Conservation (phyloP, 2,797 vertebrate genomes). For the Simalia tracyae region DNA sequence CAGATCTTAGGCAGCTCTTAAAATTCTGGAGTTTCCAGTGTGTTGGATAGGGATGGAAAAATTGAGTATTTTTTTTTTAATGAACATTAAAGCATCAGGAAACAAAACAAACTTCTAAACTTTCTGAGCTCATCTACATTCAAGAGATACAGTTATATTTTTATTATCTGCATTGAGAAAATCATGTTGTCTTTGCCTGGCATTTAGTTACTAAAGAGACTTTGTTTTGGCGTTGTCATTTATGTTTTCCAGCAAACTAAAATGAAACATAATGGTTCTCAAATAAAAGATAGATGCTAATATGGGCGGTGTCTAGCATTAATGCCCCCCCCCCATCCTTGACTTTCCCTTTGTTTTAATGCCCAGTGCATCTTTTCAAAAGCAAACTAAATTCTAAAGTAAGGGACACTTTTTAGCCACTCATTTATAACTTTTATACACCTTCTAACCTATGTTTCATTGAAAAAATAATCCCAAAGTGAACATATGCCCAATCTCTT, state of each 20-base stretch:
- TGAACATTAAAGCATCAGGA: background rate
- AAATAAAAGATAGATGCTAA: background rate
- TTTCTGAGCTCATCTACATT: background rate
- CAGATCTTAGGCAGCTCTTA: background rate
- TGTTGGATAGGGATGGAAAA: background rate
- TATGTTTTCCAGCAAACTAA: background rate
- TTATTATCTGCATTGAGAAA: background rate
- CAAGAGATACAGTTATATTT: background rate
- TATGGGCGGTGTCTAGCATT: background rate
- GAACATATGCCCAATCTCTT: background rate
- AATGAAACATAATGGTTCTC: background rate
- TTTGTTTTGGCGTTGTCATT: background rate
- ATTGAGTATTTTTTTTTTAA: background rate
- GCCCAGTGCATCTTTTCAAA: background rate
- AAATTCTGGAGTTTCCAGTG: background rate
- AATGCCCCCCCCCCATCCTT: background rate
- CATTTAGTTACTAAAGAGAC: background rate
- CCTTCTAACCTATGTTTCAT: background rate
- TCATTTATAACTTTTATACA: background rate
- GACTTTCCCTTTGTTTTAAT: background rate
- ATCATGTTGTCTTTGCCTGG: background rate
- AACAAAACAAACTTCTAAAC: background rate
- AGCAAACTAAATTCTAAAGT: background rate
- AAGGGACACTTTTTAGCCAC: background rate
- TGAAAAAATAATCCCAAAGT: background rate